Evolutionary conservation across 1,140 invertebrate genomes (phyloP).

Genomic region (Brachionus manjavacas): DNA sequence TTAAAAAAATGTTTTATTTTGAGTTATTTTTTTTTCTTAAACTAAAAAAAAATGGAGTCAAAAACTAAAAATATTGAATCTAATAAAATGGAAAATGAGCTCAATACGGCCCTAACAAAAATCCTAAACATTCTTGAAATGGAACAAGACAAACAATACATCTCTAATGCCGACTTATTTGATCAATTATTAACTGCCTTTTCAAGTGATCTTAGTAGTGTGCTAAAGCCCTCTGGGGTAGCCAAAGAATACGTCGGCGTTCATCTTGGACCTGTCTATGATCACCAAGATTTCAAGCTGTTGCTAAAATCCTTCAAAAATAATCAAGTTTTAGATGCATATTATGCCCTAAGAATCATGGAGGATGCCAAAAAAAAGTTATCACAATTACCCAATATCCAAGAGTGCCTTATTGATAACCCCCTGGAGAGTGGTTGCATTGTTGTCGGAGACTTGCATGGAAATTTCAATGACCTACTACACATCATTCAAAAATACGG

Average conservation of each 20-base stretch:
- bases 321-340: not conserved
- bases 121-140: constrained; percentile 4
- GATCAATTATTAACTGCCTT: not conserved
- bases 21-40: not conserved
- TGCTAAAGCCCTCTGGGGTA: not conserved
- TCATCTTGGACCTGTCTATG: not conserved
- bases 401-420: not conserved
- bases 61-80: not conserved
- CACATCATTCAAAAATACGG: constrained; percentile 25
- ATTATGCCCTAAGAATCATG: not conserved
- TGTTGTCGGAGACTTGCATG: constrained; percentile 40
- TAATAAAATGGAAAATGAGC: not conserved
- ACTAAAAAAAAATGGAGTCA: not conserved
- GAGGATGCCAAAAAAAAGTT: constrained; percentile 9
- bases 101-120: not conserved
- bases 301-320: constrained; percentile 21
- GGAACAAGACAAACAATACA: not conserved
- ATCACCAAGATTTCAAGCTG: not conserved
- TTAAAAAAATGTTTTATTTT: not conserved
- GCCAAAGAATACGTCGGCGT: not conserved
- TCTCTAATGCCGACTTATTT: not conserved
- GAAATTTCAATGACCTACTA: constrained; percentile 11
- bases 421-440: not conserved
- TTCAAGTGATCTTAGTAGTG: not conserved
- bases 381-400: not conserved